Evolutionary conservation across 2,113 vertebrate genomes (phyloP).

Genomic region (Triplophysa tibetana): DNA sequence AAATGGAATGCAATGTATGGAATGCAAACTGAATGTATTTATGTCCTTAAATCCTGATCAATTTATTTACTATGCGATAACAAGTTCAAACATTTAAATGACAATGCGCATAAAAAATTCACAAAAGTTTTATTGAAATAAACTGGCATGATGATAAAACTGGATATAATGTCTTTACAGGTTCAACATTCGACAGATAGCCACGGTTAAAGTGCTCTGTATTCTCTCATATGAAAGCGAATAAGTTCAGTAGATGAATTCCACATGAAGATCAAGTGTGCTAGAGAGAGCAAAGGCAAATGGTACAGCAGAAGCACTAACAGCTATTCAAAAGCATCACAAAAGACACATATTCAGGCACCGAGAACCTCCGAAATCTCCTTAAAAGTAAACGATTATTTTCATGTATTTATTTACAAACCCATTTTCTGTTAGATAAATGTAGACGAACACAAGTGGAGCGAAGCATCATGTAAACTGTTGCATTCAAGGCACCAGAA

Average conservation of each 20-base stretch:
- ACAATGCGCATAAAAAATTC: no score
- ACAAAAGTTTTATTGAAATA: slow-evolving; percentile 40
- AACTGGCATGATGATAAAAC: slow-evolving; percentile 29
- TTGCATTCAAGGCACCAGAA: not conserved
- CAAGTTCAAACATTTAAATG: no score
- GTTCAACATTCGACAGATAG: slow-evolving; percentile 50
- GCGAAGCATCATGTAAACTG: not conserved
- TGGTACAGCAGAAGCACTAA: slow-evolving; percentile 36
- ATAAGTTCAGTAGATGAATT: slow-evolving; percentile 3
- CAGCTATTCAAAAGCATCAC: slow-evolving; percentile 36
- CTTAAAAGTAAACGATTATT: slow-evolving; percentile 38
- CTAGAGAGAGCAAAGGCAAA: slow-evolving; percentile 40
- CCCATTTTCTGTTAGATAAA: no score
- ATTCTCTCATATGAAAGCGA: slow-evolving; percentile 16
- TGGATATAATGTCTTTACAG: slow-evolving; percentile 31
- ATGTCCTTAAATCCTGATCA: not conserved
- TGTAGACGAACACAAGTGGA: not conserved
- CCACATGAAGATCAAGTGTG: slow-evolving; percentile 22
- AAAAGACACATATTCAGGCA: slow-evolving; percentile 51
- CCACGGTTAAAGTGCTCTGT: slow-evolving; percentile 57
- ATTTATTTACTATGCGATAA: no score
- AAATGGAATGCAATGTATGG: no score
- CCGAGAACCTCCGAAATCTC: slow-evolving; percentile 46
- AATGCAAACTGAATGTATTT: not conserved
- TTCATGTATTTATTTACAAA: not conserved